Conservation (phyloP, 2,888 invertebrate genomes). For the Limnephilus lunatus region DNA sequence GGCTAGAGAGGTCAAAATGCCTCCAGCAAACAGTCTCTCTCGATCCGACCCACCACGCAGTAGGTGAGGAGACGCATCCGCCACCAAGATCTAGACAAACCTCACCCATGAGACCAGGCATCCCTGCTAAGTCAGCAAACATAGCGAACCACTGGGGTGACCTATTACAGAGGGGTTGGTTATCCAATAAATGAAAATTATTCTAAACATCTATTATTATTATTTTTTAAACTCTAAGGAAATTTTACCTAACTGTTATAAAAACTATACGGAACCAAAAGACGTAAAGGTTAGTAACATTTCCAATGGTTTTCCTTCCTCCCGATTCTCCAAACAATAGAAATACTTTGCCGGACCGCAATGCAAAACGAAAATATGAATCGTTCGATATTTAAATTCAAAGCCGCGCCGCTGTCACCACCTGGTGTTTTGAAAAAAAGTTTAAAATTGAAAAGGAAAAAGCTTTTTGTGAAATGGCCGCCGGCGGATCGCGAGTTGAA, state of each 20-base stretch:
- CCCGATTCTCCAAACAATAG: neutral
- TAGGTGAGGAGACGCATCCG: too few species aligned
- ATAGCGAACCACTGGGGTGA: too few species aligned
- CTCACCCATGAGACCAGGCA: too few species aligned
- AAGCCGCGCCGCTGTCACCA: slow-evolving; percentile 44
- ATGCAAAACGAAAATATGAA: slow-evolving; percentile 35
- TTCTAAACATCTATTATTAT: too few species aligned
- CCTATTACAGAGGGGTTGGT: too few species aligned
- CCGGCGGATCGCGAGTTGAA: slow-evolving; percentile 41
- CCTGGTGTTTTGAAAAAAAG: slow-evolving; percentile 43
- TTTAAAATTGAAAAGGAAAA: slow-evolving; percentile 43
- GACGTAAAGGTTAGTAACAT: neutral
- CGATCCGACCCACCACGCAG: too few species aligned
- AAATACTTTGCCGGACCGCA: slow-evolving; percentile 14
- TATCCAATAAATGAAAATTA: too few species aligned
- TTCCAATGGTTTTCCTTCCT: neutral
- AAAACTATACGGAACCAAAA: neutral
- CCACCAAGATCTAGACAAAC: too few species aligned
- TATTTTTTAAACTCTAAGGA: too few species aligned
- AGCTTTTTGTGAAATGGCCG: slow-evolving; percentile 38
- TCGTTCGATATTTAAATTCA: slow-evolving; percentile 46
- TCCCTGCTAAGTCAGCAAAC: too few species aligned
- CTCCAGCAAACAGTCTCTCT: too few species aligned
- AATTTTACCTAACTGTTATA: neutral
- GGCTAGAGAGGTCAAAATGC: too few species aligned